Evolutionary conservation across 2,888 invertebrate species (phyloP), one percentile per base, ranked within the genome.

Genomic region (Thymelicus lineola): DNA sequence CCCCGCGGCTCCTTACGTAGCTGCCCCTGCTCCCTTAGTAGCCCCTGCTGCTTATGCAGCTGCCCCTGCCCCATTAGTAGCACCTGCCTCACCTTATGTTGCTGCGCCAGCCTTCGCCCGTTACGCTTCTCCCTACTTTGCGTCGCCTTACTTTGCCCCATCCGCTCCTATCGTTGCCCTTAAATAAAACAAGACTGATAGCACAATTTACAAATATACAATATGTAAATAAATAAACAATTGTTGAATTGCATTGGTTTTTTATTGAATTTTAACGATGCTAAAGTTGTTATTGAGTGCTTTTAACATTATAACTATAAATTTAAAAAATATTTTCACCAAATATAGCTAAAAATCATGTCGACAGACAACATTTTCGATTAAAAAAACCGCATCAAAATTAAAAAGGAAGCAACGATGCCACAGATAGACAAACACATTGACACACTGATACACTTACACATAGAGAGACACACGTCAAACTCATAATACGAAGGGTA

Each of bases 161-260:
- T 84, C 91, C 66, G 90, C 90, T 12, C 89, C 91, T 10, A 64
- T 87, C 17, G 75, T 89, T 64, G 88, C 90, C 72, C 79, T 86
- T 67, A 87, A 87, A 79, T 68, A 62, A 68, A 58, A 57, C 7
- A 57, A 69, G 63, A 63, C 69, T 63, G 69, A 63, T 38, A 69
- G 48, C 14, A 50, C 15, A 55, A 61, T 55, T 28, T 7, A 20
- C 42, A 28, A 20, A 35, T 65, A 17, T 50, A 50, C 53, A n/a
- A 17, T 61, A 42, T 66, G 60, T 66, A 66, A 67, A 71, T 65
- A 70, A 66, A 70, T 71, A 60, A 68, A 60, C 28, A 15, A 64
- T 17, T 61, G 35, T 45, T 60, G 63, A 20, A 58, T 60, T 62
- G 35, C 46, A 46, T 42, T 46, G n/a, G 36, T 38, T 61, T 45